Conservation (phyloP, 2,888 invertebrate genomes). For the Chymomyza caudatula region DNA sequence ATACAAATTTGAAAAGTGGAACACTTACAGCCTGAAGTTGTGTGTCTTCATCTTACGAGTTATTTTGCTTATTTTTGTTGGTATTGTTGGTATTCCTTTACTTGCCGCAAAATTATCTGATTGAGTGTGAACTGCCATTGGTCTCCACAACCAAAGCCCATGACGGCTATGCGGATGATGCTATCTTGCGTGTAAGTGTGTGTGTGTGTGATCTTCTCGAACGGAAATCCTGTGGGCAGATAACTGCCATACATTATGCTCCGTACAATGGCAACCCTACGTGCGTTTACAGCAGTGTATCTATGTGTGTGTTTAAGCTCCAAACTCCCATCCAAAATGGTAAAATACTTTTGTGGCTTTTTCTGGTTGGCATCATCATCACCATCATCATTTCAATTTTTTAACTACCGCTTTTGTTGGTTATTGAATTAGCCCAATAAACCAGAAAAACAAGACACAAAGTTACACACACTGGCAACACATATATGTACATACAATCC, state of each 20-base stretch:
- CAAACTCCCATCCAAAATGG: not conserved
- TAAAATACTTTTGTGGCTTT: conserved; percentile 17
- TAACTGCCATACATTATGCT: conserved; percentile 59
- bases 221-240: conserved; percentile 76
- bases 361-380: not conserved
- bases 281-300: conserved; percentile 1
- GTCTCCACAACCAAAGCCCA: conserved; percentile 42
- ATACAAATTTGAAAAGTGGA: no score
- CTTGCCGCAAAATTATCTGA: conserved; percentile 74
- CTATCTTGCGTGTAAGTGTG: conserved; percentile 13
- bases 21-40: no score
- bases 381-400: conserved; percentile 28
- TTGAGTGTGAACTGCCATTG: conserved; percentile 77
- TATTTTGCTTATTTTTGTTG: not conserved
- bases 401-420: conserved; percentile 59
- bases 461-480: conserved; percentile 20
- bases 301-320: conserved; percentile 6
- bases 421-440: conserved; percentile 79
- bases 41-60: no score
- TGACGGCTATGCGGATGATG: conserved; percentile 20
- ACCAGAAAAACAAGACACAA: conserved; percentile 77
- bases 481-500: conserved; percentile 23
- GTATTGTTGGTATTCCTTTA: conserved; percentile 45
- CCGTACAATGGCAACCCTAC: conserved; percentile 3
- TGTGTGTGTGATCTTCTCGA: conserved; percentile 70